Conservation (phyloP, 1,140 invertebrate genomes). For the Aphis craccivora region DNA sequence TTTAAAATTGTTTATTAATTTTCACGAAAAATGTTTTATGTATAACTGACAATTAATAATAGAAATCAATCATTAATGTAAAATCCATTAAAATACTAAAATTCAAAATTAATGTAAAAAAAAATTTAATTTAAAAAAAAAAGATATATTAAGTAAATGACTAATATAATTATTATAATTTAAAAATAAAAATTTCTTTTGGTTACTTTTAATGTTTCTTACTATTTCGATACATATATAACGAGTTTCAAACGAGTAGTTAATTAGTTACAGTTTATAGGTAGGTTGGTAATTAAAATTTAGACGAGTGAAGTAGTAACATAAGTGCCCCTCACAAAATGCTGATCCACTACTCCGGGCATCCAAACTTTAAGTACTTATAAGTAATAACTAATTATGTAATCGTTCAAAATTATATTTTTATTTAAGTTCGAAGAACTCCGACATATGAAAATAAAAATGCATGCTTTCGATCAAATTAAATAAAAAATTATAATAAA, state of each 20-base stretch:
- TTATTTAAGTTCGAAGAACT: too few relatives aligned
- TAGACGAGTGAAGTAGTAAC: too few relatives aligned
- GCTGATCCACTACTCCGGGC: too few relatives aligned
- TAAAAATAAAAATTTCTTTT: neutral
- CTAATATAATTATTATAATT: neutral
- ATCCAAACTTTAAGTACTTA: too few relatives aligned
- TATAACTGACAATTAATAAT: neutral
- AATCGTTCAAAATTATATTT: too few relatives aligned
- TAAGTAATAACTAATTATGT: too few relatives aligned
- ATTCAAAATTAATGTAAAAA: neutral
- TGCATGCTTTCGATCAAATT: too few relatives aligned
- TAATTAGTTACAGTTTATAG: neutral
- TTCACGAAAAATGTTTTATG: neutral
- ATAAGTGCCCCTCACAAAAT: too few relatives aligned
- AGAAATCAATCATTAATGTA: neutral
- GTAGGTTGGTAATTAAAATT: neutral
- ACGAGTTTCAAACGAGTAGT: neutral
- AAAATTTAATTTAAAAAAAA: neutral
- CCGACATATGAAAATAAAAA: too few relatives aligned
- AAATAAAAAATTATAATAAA: too few relatives aligned
- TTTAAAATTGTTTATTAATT: neutral
- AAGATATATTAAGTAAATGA: neutral
- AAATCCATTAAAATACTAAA: neutral
- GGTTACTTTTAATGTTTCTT: neutral
- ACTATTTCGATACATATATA: neutral